Conservation (phyloP, 2,888 invertebrate species). For the Pedicia rivosa region DNA sequence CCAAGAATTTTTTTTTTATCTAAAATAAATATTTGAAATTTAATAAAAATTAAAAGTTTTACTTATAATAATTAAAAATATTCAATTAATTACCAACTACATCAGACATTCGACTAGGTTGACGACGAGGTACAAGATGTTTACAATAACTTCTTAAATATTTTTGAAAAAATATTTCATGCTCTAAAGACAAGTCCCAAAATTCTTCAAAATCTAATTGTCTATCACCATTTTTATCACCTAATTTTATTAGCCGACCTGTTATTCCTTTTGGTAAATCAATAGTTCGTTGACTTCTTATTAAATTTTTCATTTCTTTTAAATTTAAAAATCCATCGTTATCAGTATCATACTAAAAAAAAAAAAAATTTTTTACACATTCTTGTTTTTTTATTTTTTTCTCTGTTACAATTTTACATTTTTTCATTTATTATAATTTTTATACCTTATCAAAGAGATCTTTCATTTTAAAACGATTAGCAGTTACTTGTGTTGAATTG, state of each 20-base stretch:
- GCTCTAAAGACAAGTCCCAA: slow-evolving; percentile 39
- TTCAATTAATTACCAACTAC: slow-evolving; percentile 19
- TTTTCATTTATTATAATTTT: too few relatives aligned
- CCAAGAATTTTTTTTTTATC: too few relatives aligned
- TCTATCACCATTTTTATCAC: slow-evolving; percentile 46
- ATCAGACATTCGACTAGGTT: slow-evolving; percentile 21
- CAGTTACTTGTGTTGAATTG: too few relatives aligned
- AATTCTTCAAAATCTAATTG: slow-evolving; percentile 52
- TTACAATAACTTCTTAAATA: slow-evolving; percentile 24
- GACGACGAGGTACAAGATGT: slow-evolving; percentile 25
- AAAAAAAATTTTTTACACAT: not conserved
- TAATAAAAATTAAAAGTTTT: not conserved
- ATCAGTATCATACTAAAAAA: slow-evolving; percentile 51
- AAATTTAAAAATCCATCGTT: slow-evolving; percentile 52
- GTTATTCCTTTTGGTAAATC: slow-evolving; percentile 54
- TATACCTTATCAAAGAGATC: too few relatives aligned
- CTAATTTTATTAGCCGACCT: slow-evolving; percentile 45
- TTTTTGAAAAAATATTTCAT: slow-evolving; percentile 32
- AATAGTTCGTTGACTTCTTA: slow-evolving; percentile 26
- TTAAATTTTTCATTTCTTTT: slow-evolving; percentile 37
- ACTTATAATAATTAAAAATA: not conserved
- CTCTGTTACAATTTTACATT: too few relatives aligned
- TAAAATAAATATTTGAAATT: not conserved
- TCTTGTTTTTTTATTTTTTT: too few relatives aligned
- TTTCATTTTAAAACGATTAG: too few relatives aligned